Evolutionary conservation across 2,888 invertebrate genomes (phyloP).

Genomic region (Electrophaes corylata): DNA sequence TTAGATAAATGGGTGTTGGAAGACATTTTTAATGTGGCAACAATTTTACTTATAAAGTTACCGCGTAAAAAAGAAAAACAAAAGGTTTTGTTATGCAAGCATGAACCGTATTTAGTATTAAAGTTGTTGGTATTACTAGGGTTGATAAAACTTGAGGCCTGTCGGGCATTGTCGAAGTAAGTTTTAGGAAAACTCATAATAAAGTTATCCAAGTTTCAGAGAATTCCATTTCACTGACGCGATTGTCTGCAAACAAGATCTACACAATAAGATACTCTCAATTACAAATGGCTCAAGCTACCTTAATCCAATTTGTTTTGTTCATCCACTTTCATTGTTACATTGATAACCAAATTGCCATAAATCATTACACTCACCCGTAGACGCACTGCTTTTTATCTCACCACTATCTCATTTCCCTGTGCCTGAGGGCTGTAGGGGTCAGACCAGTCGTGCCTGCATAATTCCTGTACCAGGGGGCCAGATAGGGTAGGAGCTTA

Average conservation of each 20-base stretch:
- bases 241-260: conserved; percentile 16
- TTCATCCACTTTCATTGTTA: conserved; percentile 27
- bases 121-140: neutral
- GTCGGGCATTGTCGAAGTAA: neutral
- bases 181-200: neutral
- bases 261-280: conserved; percentile 17
- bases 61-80: neutral
- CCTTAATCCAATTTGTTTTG: conserved; percentile 29
- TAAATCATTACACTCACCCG: conserved; percentile 50
- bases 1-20: conserved; percentile 9
- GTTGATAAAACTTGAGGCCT: neutral
- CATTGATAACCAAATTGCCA: conserved; percentile 45
- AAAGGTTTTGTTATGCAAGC: neutral
- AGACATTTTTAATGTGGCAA: conserved; percentile 5
- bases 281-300: conserved; percentile 27
- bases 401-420: conserved; percentile 43
- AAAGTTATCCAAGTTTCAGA: neutral
- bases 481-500: conserved; percentile 70
- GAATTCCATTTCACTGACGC: neutral
- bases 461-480: conserved; percentile 73
- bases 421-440: conserved; percentile 41
- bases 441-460: conserved; percentile 70
- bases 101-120: no score
- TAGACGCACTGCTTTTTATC: conserved; percentile 50
- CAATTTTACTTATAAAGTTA: neutral